Base-by-base conservation (phyloP, 2,888 invertebrate genomes). In the Philereme transversata region DNA sequence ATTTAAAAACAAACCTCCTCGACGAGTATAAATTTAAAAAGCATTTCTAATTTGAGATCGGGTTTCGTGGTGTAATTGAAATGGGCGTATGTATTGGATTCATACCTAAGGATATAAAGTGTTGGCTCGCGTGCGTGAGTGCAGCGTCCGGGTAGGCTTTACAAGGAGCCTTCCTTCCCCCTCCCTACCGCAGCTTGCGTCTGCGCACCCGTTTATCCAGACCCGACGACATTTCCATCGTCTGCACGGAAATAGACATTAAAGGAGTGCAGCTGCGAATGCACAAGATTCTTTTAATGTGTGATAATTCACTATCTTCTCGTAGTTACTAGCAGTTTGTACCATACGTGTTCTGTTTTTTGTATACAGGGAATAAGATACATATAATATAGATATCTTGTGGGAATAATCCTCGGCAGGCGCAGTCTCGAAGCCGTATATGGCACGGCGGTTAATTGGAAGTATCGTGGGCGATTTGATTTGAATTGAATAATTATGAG, bases 401-500 rank as follows among this genome's bases (percentile, higher is more conserved):
- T 77, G 77, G 76, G 79, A 77, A 76, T 66, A 78, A 76, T 77
- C 73, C 73, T 76, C 67, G 70, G 70, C 67, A 68, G 40, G 8
- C 40, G 47, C 60, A 77, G 82, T 80, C 78, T 75, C 74, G 72
- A 71, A 67, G 63, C 83, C 84, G 72, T 83, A 84, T 78, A 84
- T 75, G 85, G 83, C 75, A 69, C 76, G 79, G 79, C 77, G 76
- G 81, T 84, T 84, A 87, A 88, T 86, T 84, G 82, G 78, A 84
- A 78, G 78, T 75, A 78, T 82, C 82, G 87, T 86, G 84, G 88
- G 86, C 86, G 86, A 84, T 85, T 86, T 89, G 90, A 88, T 89
- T 89, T 87, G 86, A 90, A 88, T 88, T 84, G 86, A 86, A 89
- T 89, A 90, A 88, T 88, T 88, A 89, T 85, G 83, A 86, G 83